These are phyloP conservation scores for Drosophila pseudoobscura DNA, from an alignment of 1,140 invertebrate genomes.

Conservation along the genomic window DNA sequence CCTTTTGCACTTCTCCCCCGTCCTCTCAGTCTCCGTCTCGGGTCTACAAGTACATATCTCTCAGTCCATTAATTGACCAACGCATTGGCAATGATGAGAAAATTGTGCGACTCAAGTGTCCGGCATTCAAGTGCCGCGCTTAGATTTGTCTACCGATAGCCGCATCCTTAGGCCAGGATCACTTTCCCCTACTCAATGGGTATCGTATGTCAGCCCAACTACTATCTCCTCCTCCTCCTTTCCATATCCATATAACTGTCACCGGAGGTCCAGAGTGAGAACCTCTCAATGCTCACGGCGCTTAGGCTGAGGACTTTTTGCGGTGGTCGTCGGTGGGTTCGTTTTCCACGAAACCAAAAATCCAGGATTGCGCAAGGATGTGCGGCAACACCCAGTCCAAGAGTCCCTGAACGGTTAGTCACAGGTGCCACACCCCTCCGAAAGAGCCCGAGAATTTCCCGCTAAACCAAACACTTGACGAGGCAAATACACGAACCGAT, in stretches of 20 bases:
- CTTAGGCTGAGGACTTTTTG: constrained; percentile 44
- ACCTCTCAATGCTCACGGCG: constrained; percentile 33
- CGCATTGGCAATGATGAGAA: constrained; percentile 74
- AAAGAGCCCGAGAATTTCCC: constrained; percentile 51
- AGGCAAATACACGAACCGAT: constrained; percentile 20
- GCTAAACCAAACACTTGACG: constrained; percentile 68
- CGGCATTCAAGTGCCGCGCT: constrained; percentile 66
- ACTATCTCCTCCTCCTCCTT: constrained; percentile 27
- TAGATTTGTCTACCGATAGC: constrained; percentile 69
- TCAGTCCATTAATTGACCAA: constrained; percentile 72
- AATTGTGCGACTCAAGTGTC: constrained; percentile 70
- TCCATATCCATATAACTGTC: constrained; percentile 51
- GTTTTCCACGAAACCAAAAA: constrained; percentile 33
- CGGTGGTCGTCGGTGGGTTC: constrained; percentile 8
- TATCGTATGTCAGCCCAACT: constrained; percentile 62
- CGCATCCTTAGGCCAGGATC: constrained; percentile 39
- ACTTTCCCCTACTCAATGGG: constrained; percentile 53
- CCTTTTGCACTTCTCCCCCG: constrained; percentile 14
- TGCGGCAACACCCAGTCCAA: background rate
- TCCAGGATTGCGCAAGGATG: constrained; percentile 39
- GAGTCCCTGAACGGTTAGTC: constrained; percentile 25
- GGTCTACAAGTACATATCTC: constrained; percentile 7
- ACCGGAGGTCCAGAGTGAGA: constrained; percentile 48
- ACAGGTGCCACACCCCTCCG: constrained; percentile 65
- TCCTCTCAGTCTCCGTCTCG: background rate